phyloP scores from a whole-genome alignment of 2,797 vertebrate genomes.

The Agapornis canus region DNA sequence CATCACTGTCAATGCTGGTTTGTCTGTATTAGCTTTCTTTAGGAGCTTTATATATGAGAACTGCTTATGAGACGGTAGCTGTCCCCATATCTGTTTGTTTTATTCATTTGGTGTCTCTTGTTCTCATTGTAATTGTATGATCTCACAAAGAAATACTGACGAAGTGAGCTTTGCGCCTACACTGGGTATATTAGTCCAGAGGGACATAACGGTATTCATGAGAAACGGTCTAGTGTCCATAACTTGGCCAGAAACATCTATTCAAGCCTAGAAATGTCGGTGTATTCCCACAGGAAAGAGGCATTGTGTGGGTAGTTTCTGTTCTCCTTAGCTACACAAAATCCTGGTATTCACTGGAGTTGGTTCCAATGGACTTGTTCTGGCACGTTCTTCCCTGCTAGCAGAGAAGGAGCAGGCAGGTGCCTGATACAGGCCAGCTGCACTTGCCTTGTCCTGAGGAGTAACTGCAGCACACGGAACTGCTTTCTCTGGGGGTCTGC shows the following conservation, averaged over 20 bases:
- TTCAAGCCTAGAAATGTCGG: not conserved
- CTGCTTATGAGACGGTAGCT: not conserved
- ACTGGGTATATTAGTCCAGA: not conserved
- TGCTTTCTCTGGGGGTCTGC: not conserved
- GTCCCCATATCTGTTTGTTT: not conserved
- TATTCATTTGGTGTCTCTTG: not conserved
- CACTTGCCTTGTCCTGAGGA: not conserved
- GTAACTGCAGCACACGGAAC: fast-evolving
- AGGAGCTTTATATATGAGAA: not conserved
- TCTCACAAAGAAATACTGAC: not conserved
- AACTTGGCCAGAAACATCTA: slow-evolving; percentile 1
- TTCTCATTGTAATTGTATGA: not conserved
- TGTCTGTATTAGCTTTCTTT: not conserved
- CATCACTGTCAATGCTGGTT: not conserved
- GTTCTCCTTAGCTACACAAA: not conserved
- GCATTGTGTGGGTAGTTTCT: slow-evolving; percentile 5
- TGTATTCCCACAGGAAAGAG: slow-evolving; percentile 37
- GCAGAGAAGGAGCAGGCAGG: not conserved
- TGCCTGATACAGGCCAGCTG: not conserved
- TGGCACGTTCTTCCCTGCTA: not conserved
- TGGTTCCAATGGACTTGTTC: not conserved
- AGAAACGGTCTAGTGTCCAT: not conserved
- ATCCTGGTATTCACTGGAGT: not conserved
- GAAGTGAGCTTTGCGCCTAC: not conserved
- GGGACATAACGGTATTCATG: not conserved